A percentile compares a stretch with the other conserved stretches of the same genome.
These are phyloP conservation scores for Patiria pectinifera DNA, from an alignment of 53 echinoderm and acorn worm genomes.

Conservation along the genomic window DNA sequence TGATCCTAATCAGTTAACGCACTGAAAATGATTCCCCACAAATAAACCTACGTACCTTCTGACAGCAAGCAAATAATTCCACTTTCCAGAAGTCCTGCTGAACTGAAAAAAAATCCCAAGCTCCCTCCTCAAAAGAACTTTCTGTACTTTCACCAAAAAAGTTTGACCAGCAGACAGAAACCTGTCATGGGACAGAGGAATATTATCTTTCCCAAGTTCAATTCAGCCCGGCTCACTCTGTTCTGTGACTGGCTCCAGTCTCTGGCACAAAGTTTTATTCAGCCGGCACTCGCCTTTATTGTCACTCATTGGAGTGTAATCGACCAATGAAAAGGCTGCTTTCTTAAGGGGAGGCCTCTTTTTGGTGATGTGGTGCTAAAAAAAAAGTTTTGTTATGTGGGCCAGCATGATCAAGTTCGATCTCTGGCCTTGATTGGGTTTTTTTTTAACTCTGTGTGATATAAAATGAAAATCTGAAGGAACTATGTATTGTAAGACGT, in stretches of 20 bases:
- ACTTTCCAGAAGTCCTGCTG: background rate
- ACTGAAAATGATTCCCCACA: background rate
- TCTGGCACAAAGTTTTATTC: background rate
- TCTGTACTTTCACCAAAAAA: background rate
- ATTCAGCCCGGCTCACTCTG: background rate
- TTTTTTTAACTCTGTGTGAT: background rate
- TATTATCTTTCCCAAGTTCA: background rate
- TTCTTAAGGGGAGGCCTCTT: background rate
- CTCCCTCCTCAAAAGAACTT: background rate
- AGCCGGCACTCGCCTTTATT: background rate
- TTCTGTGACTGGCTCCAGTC: slow-evolving; percentile 1
- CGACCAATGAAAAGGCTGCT: slow-evolving; percentile 45
- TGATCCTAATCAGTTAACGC: background rate
- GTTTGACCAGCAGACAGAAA: background rate
- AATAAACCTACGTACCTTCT: background rate
- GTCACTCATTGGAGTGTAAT: slow-evolving; percentile 44
- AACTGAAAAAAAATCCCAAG: background rate
- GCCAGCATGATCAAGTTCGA: background rate
- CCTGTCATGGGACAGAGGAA: background rate
- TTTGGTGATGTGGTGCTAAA: background rate
- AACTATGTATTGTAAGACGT: background rate
- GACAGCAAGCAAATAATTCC: background rate
- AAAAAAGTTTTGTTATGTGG: slow-evolving; percentile 18
- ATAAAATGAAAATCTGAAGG: background rate
- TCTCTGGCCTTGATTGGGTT: background rate